Conservation (phyloP, 2,797 vertebrate species). For the Gadopsis bispinosus region DNA sequence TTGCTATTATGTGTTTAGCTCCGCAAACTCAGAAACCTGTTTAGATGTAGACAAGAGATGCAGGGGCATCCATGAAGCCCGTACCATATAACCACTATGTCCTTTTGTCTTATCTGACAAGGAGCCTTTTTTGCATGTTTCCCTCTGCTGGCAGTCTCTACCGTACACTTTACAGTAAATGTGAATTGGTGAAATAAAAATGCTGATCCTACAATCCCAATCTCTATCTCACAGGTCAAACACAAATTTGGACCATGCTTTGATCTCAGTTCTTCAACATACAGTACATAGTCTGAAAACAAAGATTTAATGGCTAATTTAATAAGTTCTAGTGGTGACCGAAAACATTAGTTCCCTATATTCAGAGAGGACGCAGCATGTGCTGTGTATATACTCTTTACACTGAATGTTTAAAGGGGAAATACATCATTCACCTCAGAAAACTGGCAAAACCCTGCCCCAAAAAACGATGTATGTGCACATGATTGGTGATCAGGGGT, state of each 20-base stretch:
- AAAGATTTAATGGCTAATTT: background rate
- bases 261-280: background rate
- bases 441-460: background rate
- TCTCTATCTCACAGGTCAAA: background rate
- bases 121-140: background rate
- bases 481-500: background rate
- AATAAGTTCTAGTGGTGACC: background rate
- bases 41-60: constrained; percentile 11
- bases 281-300: background rate
- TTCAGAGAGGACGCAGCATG: background rate
- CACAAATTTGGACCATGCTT: background rate
- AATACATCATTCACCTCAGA: background rate
- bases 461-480: background rate
- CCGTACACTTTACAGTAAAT: background rate
- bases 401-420: background rate
- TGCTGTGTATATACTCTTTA: background rate
- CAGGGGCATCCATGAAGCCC: constrained; percentile 3
- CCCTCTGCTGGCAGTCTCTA: background rate
- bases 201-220: background rate
- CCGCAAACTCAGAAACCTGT: constrained; percentile 20
- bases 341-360: background rate
- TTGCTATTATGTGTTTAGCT: constrained; percentile 33
- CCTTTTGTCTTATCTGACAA: constrained; percentile 12
- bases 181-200: background rate
- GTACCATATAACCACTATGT: background rate